Evolutionary conservation across 2,797 vertebrate species (phyloP), one percentile per base, ranked within the genome.

Genomic region (Melanotaenia parkinsoni): DNA sequence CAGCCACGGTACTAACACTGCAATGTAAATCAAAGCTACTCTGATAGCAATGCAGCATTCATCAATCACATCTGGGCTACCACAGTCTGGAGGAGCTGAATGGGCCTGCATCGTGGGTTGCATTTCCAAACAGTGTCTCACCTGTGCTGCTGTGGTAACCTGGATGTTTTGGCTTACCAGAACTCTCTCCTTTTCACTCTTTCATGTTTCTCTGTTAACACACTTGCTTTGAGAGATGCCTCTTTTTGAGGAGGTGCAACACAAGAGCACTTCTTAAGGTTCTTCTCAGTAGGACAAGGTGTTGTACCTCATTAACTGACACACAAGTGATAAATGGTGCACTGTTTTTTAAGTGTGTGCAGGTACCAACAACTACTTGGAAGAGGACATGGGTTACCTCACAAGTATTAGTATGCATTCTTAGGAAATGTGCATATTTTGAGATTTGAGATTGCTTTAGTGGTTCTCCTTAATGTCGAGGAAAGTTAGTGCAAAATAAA

Each of bases 51-150:
- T 51, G 63, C 79, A 4, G 68, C 62, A 33, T 80, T 63, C 86
- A 88, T 88, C 87, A 81, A 70, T 89, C 87, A 72, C 79, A 30
- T 63, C 77, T 32, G 57, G 10, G 72, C 81, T 76, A 70, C 68
- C 86, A 88, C 91, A 86, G 88, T 91, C 88, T 84, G 76, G 72
- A 83, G 85, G 72, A 90, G 82, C 83, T 92, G 92, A 92, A 92
- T 92, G 86, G 66, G 61, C 92, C 91, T 88, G 88, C 90, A 92
- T 91, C 61, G n/a, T 3, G 67, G 70, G 33, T 72, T 38, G 82
- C 90, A 89, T 92, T 90, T 85, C 85, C 85, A 83, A 90, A 74
- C 86, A 38, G 51, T 20, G 57, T 70, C 88, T 89, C 89, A 92
- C 89, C 89, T 89, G 89, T n/a, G 1, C 69, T 13, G 78, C 33